Conservation (phyloP, 23 tunicate genomes). For the Diplosoma virens region DNA sequence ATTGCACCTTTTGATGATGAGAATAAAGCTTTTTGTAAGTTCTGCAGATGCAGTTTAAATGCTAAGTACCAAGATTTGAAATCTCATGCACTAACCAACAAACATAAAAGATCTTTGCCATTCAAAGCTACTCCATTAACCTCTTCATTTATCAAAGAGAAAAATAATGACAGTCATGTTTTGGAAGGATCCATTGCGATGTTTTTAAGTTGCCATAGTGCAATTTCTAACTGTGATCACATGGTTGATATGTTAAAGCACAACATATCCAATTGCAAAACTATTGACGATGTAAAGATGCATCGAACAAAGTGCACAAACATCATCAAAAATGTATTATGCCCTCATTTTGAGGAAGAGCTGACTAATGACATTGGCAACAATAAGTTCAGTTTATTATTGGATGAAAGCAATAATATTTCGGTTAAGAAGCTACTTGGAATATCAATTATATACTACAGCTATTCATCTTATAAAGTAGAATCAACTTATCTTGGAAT, state of each 20-base stretch:
- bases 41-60: background rate
- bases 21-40: background rate
- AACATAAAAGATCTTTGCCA: background rate
- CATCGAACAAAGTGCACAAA: background rate
- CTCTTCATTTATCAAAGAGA: background rate
- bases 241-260: background rate
- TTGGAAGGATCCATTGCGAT: conserved; percentile 1
- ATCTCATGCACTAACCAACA: conserved; percentile 1
- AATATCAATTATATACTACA: background rate
- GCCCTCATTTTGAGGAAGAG: conserved; percentile 8
- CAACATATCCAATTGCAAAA: background rate
- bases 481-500: background rate
- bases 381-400: background rate
- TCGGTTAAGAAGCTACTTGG: conserved; percentile 4
- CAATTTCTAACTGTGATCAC: conserved; percentile 14
- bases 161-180: background rate
- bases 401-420: background rate
- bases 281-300: background rate
- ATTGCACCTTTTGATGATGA: background rate
- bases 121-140: background rate
- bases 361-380: background rate
- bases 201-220: conserved; percentile 7
- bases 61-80: conserved; percentile 19
- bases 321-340: background rate
- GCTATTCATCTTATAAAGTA: background rate